Percentiles rank a stretch among this genome's conserved stretches.
Conservation (phyloP, 2,797 vertebrate genomes). For the Rhinatrema bivittatum region DNA sequence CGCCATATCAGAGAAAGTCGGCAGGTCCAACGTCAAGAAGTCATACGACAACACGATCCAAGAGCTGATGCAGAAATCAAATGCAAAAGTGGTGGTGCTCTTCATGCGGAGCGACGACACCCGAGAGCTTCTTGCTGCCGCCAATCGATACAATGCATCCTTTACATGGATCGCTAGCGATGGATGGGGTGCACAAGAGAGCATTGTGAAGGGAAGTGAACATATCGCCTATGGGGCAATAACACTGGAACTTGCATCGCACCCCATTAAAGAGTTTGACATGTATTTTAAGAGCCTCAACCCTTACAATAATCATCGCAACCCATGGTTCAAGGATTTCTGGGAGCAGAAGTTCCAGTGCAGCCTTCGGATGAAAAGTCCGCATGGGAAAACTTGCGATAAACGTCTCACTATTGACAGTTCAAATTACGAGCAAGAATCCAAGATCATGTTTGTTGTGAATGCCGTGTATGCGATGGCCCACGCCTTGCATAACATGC, state of each 20-base stretch:
- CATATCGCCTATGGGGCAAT: conserved; percentile 88
- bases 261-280: conserved; percentile 83
- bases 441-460: conserved; percentile 98
- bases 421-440: conserved; percentile 89
- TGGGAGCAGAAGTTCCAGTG: conserved; percentile 98
- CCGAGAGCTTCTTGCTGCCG: conserved; percentile 84
- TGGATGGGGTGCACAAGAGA: conserved; percentile 95
- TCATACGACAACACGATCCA: conserved; percentile 88
- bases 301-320: conserved; percentile 79
- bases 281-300: conserved; percentile 83
- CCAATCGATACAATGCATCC: conserved; percentile 83
- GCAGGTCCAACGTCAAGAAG: conserved; percentile 87
- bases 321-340: conserved; percentile 96
- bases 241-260: conserved; percentile 88
- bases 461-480: conserved; percentile 97
- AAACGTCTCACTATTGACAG: conserved; percentile 75
- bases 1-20: conserved; percentile 93
- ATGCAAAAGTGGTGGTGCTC: conserved; percentile 87
- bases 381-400: conserved; percentile 64
- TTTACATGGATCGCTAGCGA: conserved; percentile 98
- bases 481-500: conserved; percentile 90
- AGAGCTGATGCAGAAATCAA: conserved; percentile 91
- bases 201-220: conserved; percentile 91
- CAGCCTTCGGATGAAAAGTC: conserved; percentile 61
- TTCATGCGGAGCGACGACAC: conserved; percentile 93